Base-by-base conservation (phyloP, 2,888 invertebrate genomes). In the Carcina quercana region DNA sequence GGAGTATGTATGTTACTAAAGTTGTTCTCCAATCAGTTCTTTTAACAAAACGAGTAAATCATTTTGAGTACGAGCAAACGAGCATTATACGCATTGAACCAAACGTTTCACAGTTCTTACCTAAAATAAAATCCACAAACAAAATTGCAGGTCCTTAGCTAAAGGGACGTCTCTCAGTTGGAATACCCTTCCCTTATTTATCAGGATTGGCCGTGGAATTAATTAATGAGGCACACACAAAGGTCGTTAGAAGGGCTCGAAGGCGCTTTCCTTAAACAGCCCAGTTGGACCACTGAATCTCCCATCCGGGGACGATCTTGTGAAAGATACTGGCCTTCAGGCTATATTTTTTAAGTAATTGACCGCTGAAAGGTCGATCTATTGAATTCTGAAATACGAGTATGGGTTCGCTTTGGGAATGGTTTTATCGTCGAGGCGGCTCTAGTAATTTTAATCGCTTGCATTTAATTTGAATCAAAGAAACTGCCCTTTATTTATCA, bases 171-270 rank as follows among this genome's bases (percentile, higher is more conserved):
- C 24, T n/a, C 35, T 32, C 31, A 32, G 26, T 19, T 26, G 28
- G 26, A 37, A 27, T 26, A 28, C 28, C 28, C 28, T 48, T 48
- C 55, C 52, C 56, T 24, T 63, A 64, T 69, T 63, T 65, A 66
- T 63, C 59, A 60, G 58, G 58, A 64, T 62, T 59, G 58, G 55
- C 46, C 46, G 35, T 55, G 45, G 60, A 68, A 68, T 69, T 71
- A 71, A 70, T 71, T 70, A 69, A 65, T 68, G 64, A 56, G 55
- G 51, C 54, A 49, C 51, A 57, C 51, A 53, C 51, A 55, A 55
- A 56, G 59, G 55, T 54, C 56, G 63, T 59, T 61, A 49, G 42
- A 47, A 45, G 42, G 47, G 43, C 37, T 37, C 31, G 41, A 30
- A 21, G 30, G 15, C 21, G 26, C 30, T 41, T 34, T 39, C 37